Conservation (phyloP, 1,140 invertebrate genomes). For the Drosophila ohnishii region DNA sequence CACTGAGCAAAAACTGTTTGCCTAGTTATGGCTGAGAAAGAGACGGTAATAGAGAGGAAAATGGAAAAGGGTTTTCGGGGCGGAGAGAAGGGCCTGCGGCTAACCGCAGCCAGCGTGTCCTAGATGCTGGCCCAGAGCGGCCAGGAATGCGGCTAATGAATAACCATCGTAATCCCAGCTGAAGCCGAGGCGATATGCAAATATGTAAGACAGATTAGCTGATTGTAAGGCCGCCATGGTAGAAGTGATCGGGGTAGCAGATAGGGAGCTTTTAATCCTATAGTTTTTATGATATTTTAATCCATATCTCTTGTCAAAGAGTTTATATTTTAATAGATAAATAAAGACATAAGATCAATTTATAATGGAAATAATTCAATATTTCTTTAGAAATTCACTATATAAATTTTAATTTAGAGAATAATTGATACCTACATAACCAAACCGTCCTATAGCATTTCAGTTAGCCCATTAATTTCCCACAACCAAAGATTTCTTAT, state of each 20-base stretch:
- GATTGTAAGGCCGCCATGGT: conserved; percentile 31
- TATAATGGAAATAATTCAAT: not conserved
- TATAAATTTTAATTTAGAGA: too few species aligned
- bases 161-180: conserved; percentile 48
- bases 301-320: not conserved
- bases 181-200: conserved; percentile 45
- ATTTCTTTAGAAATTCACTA: not conserved
- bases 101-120: conserved; percentile 39
- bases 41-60: conserved; percentile 16
- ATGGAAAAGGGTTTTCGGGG: not conserved
- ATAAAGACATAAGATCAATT: not conserved
- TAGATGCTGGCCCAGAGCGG: conserved; percentile 22
- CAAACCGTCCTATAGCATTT: too few species aligned
- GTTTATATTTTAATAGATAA: not conserved
- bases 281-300: conserved; percentile 13
- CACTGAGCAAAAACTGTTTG: conserved; percentile 65
- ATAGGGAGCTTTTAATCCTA: not conserved
- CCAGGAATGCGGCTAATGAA: conserved; percentile 38
- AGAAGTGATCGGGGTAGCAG: not conserved
- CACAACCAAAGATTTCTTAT: conserved; percentile 2
- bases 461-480: not conserved
- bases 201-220: conserved; percentile 52
- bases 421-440: not conserved
- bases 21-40: conserved; percentile 36
- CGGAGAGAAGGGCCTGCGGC: conserved; percentile 19